These are phyloP conservation scores for Sphyrna mokarran DNA, from an alignment of 2,113 vertebrate genomes.

Conservation along the genomic window DNA sequence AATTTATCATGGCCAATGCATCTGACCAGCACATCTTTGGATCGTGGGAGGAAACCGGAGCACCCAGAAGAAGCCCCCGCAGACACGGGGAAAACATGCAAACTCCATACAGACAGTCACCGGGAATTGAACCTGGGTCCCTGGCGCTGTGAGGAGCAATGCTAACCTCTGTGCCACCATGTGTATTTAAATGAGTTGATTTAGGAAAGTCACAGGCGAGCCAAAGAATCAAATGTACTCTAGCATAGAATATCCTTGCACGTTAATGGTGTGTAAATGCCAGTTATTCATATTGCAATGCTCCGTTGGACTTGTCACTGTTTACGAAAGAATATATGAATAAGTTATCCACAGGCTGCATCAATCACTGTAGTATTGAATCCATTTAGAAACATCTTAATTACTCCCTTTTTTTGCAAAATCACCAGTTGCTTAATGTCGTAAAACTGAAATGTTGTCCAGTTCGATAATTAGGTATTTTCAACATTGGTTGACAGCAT, in stretches of 20 bases:
- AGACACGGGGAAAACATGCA: too few relatives aligned
- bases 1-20: too few relatives aligned
- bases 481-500: not conserved
- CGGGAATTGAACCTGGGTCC: too few relatives aligned
- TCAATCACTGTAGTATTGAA: not conserved
- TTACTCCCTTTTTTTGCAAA: not conserved
- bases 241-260: not conserved
- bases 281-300: not conserved
- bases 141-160: too few relatives aligned
- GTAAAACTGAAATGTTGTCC: not conserved
- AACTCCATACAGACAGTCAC: too few relatives aligned
- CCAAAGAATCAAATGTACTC: not conserved
- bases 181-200: not conserved
- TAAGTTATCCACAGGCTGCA: not conserved
- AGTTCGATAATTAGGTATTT: not conserved
- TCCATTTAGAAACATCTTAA: not conserved
- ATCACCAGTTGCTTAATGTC: not conserved
- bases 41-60: too few relatives aligned
- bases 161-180: too few relatives aligned
- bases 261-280: not conserved
- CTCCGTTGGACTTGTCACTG: not conserved
- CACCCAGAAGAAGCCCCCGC: too few relatives aligned
- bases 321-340: not conserved
- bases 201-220: not conserved
- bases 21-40: too few relatives aligned